Evolutionary conservation across 2,797 vertebrate species (phyloP), one percentile per base, ranked within the genome.

Genomic region (Melanotaenia trifasciata): DNA sequence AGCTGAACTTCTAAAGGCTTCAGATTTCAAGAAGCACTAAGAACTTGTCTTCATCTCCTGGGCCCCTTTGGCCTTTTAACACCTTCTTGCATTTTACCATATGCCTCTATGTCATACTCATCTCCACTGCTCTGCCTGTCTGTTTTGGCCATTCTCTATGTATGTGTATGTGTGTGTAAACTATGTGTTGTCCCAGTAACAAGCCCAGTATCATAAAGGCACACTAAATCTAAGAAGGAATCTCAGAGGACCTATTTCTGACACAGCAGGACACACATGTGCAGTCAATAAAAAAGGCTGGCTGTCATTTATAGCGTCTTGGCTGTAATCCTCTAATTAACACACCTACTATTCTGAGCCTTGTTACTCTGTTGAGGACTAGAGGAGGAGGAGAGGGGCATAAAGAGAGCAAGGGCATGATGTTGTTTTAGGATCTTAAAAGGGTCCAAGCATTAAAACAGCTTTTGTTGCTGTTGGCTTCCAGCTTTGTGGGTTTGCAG

Each of bases 281-380:
- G 82, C 87, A 77, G 84, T 89, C 80, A 90, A 91, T 92, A 64
- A 73, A 69, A 68, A 79, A 64, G 59, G 77, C 81, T 38, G 73
- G 66, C 74, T 87, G 88, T 87, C 90, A 87, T 89, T 92, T 92
- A 88, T 90, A 92, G 84, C 64, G 11, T 78, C 71, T 85, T 87
- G 79, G 86, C 89, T 87, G 69, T 92, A 88, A 92, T 93, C 86
- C 86, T 84, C 87, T 91, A 91, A 94, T 93, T 91, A 93, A 90
- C 87, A 85, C 89, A 78, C 75, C 84, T 87, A 69, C 90, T 94
- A 93, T 93, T 94, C 88, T 91, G 76, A 85, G 88, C 82, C 79
- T 67, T 83, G 89, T 87, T 91, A 83, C 83, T 84, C 85, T 80
- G 81, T 80, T 85, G 86, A 80, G 79, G 83, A 78, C 40, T 36